Conservation (phyloP, 2,797 vertebrate genomes). For the Hapalemur alaotrensis region DNA sequence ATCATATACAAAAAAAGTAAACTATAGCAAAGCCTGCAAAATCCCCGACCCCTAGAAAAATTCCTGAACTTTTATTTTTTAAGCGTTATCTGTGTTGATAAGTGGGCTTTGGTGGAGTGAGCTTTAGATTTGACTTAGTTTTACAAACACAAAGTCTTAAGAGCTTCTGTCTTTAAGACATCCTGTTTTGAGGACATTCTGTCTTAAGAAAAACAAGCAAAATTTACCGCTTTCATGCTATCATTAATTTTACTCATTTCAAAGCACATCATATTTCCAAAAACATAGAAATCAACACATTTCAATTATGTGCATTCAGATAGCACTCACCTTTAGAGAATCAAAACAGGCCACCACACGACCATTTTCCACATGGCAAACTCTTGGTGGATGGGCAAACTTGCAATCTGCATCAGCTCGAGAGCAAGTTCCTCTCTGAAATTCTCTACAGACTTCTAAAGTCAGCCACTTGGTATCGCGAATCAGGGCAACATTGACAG, state of each 20-base stretch:
- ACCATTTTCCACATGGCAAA: conserved; percentile 99
- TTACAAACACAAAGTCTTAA: neutral
- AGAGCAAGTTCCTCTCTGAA: conserved; percentile 97
- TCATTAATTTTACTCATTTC: conserved; percentile 38
- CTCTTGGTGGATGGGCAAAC: conserved; percentile 97
- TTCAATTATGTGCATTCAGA: conserved; percentile 50
- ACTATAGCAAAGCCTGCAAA: neutral
- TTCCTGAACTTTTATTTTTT: conserved; percentile 7
- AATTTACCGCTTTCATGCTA: neutral
- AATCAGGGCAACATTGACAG: conserved; percentile 95
- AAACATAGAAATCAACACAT: conserved; percentile 43
- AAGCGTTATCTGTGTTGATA: conserved; percentile 21
- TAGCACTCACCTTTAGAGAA: conserved; percentile 96
- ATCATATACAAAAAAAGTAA: neutral
- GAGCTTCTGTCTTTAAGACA: neutral
- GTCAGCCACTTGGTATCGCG: conserved; percentile 99
- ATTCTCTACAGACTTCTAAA: conserved; percentile 99
- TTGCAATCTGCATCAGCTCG: conserved; percentile 97
- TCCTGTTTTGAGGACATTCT: neutral
- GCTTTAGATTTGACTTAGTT: conserved; percentile 22
- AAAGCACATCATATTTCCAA: conserved; percentile 21
- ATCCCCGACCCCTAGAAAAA: neutral
- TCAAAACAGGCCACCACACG: conserved; percentile 99
- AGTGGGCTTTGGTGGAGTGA: neutral
- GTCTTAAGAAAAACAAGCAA: conserved; percentile 35